Evolutionary conservation across 2,888 invertebrate species (phyloP), one percentile per base, ranked within the genome.

Genomic region (Chymomyza amoena): DNA sequence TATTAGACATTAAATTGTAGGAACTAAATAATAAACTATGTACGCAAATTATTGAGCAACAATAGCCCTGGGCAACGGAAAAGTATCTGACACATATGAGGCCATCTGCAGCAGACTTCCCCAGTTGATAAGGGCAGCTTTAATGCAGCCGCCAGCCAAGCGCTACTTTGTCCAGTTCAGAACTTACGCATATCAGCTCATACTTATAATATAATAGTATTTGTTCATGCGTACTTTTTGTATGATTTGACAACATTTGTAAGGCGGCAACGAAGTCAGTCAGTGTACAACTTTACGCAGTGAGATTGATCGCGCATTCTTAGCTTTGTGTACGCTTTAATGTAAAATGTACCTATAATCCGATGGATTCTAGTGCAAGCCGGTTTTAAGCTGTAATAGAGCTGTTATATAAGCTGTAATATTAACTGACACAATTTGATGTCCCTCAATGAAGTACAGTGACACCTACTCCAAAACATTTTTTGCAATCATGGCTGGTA

Each of bases 311-410:
- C 39, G 39, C 39, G 39, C 39, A 45, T 45, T 10, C 10, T 13
- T 13, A 13, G 39, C 39, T 13, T 45, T 45, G 39, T 45, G 39
- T 32, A 60, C 39, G 39, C 39, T 45, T 45, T 13, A 13, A 45
- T 45, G 39, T 10, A 45, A 45, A 45, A 45, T 13, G 13, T 67
- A 64, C 25, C 25, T 61, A 59, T 72, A 61, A 66, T 52, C 59
- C 66, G 66, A 68, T 18, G 25, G 25, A 77, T 66, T 78, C 79
- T 70, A 76, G 79, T 73, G 73, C 39, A 50, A 76, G 69, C 60
- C 66, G 73, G 79, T 61, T 54, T n/a, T 9, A 66, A 66, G 76
- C n/a, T 52, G 62, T 16, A 16, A 9, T 65, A 45, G 39, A 45
- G 13, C 39, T 4, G 13, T 45, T 13, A 13, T 45, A 45, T 45